Percentiles rank a stretch among this genome's conserved stretches.
phyloP scores from a whole-genome alignment of 2,888 invertebrate species.

The Tenthredo livida region DNA sequence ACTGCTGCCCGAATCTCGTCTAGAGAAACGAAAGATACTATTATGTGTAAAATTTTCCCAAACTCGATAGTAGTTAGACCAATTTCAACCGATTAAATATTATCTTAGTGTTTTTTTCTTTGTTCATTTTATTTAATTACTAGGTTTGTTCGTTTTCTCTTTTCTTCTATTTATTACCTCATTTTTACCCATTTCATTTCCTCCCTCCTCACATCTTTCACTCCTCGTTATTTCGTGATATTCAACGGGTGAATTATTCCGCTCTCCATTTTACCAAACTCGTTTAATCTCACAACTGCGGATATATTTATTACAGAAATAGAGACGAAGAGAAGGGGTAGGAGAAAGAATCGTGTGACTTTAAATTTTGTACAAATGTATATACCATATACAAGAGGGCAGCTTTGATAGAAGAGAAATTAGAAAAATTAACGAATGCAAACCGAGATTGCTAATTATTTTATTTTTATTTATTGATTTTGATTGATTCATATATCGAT shows the following conservation, averaged over 20 bases:
- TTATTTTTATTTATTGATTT: neutral
- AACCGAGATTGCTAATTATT: neutral
- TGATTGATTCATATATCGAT: too few species aligned
- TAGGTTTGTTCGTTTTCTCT: neutral
- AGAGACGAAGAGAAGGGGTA: neutral
- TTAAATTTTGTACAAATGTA: conserved; percentile 15
- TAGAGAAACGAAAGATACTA: conserved; percentile 40
- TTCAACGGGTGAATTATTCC: neutral
- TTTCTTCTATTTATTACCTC: neutral
- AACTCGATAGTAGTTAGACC: conserved; percentile 26
- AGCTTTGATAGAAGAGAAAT: neutral
- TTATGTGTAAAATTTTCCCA: neutral
- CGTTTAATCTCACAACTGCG: neutral
- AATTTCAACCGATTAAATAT: conserved; percentile 7
- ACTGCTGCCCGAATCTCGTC: neutral
- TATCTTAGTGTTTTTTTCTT: neutral
- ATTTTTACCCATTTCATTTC: neutral
- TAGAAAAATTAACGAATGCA: neutral
- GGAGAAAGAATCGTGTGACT: neutral
- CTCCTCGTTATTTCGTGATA: neutral
- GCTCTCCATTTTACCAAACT: neutral
- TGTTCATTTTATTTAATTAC: neutral
- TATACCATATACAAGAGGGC: neutral
- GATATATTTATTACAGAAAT: neutral
- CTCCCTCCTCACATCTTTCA: neutral